These are phyloP conservation scores for Gavialis gangeticus DNA, from an alignment of 2,113 vertebrate species.

Conservation along the genomic window DNA sequence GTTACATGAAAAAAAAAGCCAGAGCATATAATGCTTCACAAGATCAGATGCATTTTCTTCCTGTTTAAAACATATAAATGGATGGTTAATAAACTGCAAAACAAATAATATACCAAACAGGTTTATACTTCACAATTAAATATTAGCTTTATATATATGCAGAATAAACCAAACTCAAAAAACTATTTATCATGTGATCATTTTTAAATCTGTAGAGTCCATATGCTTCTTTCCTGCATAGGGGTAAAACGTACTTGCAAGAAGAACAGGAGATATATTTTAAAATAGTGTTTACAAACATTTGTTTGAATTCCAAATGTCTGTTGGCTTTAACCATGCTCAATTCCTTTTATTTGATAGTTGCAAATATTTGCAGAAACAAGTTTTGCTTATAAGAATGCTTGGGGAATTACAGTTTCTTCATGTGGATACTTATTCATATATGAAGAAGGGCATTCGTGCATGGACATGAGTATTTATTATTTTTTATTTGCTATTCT, in stretches of 20 bases:
- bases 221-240: rapidly evolving
- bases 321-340: neutral
- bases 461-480: neutral
- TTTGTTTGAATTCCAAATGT: neutral
- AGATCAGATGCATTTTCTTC: neutral
- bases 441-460: neutral
- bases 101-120: neutral
- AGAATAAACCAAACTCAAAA: neutral
- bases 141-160: neutral
- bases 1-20: slow-evolving; percentile 48
- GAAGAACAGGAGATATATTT: neutral
- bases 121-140: neutral
- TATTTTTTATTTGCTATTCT: neutral
- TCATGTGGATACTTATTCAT: neutral
- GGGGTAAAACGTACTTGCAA: neutral
- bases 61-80: neutral
- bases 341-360: neutral
- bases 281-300: neutral
- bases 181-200: neutral
- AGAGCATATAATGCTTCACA: slow-evolving; percentile 20
- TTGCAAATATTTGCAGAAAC: neutral
- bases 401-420: neutral
- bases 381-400: neutral
- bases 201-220: neutral
- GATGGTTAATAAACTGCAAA: neutral